Conservation (phyloP, 2,797 vertebrate species). For the Silurus lanzhouensis region DNA sequence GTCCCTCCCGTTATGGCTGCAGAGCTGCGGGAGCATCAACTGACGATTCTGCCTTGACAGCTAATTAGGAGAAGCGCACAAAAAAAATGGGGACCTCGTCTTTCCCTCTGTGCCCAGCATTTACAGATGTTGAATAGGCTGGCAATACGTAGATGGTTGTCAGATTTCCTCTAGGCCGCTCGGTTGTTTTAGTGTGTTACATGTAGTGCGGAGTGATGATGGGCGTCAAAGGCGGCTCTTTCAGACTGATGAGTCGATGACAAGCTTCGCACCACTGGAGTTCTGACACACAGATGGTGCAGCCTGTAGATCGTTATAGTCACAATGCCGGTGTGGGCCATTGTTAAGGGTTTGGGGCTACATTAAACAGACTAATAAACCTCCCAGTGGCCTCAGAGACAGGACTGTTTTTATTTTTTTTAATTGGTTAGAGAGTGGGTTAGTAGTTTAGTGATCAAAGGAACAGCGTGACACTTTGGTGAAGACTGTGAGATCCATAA, state of each 20-base stretch:
- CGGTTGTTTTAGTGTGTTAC: neutral
- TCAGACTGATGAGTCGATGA: conserved; percentile 67
- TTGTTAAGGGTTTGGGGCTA: conserved; percentile 71
- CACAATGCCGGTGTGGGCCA: conserved; percentile 61
- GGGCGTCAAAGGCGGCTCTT: conserved; percentile 26
- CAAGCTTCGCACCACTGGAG: conserved; percentile 55
- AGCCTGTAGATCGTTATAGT: conserved; percentile 63
- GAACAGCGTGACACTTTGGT: neutral
- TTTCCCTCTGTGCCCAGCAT: conserved; percentile 63
- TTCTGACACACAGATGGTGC: conserved; percentile 70
- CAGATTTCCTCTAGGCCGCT: conserved; percentile 48
- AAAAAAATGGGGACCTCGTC: conserved; percentile 64
- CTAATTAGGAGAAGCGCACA: conserved; percentile 71
- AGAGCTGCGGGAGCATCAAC: conserved; percentile 52
- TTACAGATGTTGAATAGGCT: conserved; percentile 70
- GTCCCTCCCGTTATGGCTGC: conserved; percentile 18
- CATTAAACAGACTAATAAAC: conserved; percentile 75
- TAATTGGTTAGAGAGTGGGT: neutral
- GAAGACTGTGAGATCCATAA: neutral
- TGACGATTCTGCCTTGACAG: conserved; percentile 64
- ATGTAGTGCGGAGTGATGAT: conserved; percentile 20
- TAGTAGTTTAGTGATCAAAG: neutral
- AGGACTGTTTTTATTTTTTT: neutral
- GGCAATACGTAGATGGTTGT: conserved; percentile 71
- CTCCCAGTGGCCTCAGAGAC: conserved; percentile 57